Percentiles rank a stretch among this genome's conserved stretches.
Conservation (phyloP, 2,113 vertebrate genomes). For the Anarrhichthys ocellatus region DNA sequence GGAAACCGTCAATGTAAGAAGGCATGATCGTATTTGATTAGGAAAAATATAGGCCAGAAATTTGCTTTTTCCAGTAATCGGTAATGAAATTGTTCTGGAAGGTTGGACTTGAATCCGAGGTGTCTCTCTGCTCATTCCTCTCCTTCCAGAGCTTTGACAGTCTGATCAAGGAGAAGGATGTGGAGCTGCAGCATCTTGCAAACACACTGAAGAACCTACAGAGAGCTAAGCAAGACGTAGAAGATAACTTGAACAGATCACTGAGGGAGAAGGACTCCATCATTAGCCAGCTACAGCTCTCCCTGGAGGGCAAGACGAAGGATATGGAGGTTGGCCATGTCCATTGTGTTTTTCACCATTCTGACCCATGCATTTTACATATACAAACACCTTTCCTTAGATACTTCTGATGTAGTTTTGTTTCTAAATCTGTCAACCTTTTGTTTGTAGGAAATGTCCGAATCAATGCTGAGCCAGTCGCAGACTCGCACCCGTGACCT, state of each 20-base stretch:
- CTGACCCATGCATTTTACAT: no score
- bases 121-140: background rate
- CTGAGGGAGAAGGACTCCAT: slow-evolving; percentile 86
- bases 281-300: slow-evolving; percentile 84
- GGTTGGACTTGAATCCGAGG: background rate
- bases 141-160: slow-evolving; percentile 84
- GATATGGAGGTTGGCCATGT: slow-evolving; percentile 84
- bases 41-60: background rate
- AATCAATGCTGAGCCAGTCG: slow-evolving; percentile 76
- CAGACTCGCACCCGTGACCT: slow-evolving; percentile 76
- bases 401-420: background rate
- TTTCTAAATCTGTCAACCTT: background rate
- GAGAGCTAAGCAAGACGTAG: slow-evolving; percentile 85
- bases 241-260: slow-evolving; percentile 85
- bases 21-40: background rate
- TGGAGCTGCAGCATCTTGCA: slow-evolving; percentile 86
- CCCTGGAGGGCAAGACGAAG: slow-evolving; percentile 82
- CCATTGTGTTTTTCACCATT: background rate
- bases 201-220: slow-evolving; percentile 85
- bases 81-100: background rate
- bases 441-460: slow-evolving; percentile 75
- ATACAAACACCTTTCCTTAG: background rate
- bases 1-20: slow-evolving; percentile 83
- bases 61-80: background rate
- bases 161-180: slow-evolving; percentile 87